phyloP scores from a whole-genome alignment of 64 coral and sea anemone genomes.

The Montipora capricornis region DNA sequence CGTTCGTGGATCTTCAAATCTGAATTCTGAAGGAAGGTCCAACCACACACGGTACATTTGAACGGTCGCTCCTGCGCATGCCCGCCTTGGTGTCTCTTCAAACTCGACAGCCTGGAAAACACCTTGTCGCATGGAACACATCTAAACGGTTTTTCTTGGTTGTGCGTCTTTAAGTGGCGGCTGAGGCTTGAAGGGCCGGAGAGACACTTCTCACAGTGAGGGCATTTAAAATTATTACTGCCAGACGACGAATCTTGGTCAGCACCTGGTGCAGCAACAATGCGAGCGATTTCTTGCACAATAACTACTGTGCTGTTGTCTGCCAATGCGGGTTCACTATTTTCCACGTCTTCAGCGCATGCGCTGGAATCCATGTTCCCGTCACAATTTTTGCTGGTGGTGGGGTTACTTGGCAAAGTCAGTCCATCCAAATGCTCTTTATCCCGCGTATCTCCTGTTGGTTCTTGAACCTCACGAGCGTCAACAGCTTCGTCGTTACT shows the following conservation, averaged over 20 bases:
- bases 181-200: slow-evolving; percentile 31
- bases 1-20: slow-evolving; percentile 42
- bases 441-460: background rate
- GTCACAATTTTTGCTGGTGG: background rate
- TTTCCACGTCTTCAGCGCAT: background rate
- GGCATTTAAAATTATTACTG: slow-evolving; percentile 8
- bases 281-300: background rate
- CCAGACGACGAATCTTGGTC: background rate
- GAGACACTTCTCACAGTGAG: slow-evolving; percentile 32
- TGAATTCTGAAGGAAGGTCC: slow-evolving; percentile 22
- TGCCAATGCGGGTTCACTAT: background rate
- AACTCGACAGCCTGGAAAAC: slow-evolving; percentile 11
- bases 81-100: slow-evolving; percentile 28
- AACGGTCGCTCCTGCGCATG: slow-evolving; percentile 26
- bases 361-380: background rate
- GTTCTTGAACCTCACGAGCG: background rate
- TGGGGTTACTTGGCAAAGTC: background rate
- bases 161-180: slow-evolving; percentile 34
- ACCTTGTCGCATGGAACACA: slow-evolving; percentile 42
- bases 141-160: slow-evolving; percentile 27
- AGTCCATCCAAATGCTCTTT: background rate
- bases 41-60: slow-evolving; percentile 47
- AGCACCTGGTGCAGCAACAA: background rate
- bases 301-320: background rate
- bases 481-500: background rate